Evolutionary conservation across 2,888 invertebrate species (phyloP).

Genomic region (Sepiola atlantica): DNA sequence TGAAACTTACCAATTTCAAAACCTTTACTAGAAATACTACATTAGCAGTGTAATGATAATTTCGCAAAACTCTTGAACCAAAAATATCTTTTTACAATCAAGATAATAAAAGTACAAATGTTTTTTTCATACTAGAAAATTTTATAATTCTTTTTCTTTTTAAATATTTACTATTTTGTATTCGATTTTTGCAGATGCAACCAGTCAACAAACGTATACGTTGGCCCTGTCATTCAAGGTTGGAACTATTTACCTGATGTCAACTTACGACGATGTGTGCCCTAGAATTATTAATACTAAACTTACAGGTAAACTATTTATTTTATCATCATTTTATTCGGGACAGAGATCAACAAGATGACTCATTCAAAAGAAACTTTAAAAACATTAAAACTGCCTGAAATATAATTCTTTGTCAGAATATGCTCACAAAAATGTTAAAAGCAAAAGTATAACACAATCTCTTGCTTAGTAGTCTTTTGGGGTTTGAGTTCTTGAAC

Average conservation of each 20-base stretch:
- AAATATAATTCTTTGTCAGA: no score
- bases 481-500: no score
- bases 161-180: not conserved
- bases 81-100: no score
- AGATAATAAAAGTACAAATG: no score
- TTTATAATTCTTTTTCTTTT: not conserved
- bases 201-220: constrained; percentile 78
- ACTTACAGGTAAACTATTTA: constrained; percentile 69
- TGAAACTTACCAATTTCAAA: no score
- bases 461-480: no score
- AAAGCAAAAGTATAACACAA: no score
- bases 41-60: no score
- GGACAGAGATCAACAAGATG: not conserved
- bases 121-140: no score
- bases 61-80: no score
- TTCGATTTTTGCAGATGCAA: constrained; percentile 41
- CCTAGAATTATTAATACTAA: constrained; percentile 89
- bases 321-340: not conserved
- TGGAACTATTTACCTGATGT: constrained; percentile 90
- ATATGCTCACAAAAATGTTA: no score
- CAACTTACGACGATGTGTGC: constrained; percentile 94
- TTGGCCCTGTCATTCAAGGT: constrained; percentile 91
- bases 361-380: not conserved
- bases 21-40: no score
- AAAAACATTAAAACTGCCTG: not conserved